Percentiles rank a stretch among this genome's conserved stretches.
These are phyloP conservation scores for Leptosomus discolor DNA, from an alignment of 2,113 vertebrate genomes.

Conservation along the genomic window DNA sequence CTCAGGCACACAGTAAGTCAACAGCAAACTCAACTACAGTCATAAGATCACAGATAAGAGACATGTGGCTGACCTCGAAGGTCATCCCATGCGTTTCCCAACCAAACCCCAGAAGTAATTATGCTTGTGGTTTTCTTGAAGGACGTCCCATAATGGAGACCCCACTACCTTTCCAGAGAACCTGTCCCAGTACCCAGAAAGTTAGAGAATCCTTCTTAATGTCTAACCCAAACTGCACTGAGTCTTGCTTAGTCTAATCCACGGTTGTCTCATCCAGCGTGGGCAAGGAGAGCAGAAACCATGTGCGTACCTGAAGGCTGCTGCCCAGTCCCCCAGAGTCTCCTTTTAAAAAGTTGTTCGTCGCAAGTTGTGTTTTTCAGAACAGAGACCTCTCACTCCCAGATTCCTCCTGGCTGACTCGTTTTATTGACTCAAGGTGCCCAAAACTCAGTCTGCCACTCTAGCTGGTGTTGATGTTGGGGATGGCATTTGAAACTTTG, in stretches of 20 bases:
- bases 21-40: neutral
- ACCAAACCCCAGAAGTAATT: neutral
- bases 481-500: neutral
- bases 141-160: rapidly evolving
- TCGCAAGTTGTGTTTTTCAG: neutral
- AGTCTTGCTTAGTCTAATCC: neutral
- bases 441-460: neutral
- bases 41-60: neutral
- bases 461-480: neutral
- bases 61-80: neutral
- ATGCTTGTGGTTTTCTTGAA: neutral
- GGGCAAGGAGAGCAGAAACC: neutral
- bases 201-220: neutral
- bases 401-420: neutral
- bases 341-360: neutral
- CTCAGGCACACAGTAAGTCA: neutral
- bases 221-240: neutral
- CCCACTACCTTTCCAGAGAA: neutral
- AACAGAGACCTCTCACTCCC: neutral
- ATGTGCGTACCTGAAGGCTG: too few relatives aligned
- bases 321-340: neutral
- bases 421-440: neutral
- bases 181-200: neutral
- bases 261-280: neutral
- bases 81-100: neutral